Evolutionary conservation across 2,888 invertebrate species (phyloP), one percentile per base, ranked within the genome.

Genomic region (Danaus chrysippus): DNA sequence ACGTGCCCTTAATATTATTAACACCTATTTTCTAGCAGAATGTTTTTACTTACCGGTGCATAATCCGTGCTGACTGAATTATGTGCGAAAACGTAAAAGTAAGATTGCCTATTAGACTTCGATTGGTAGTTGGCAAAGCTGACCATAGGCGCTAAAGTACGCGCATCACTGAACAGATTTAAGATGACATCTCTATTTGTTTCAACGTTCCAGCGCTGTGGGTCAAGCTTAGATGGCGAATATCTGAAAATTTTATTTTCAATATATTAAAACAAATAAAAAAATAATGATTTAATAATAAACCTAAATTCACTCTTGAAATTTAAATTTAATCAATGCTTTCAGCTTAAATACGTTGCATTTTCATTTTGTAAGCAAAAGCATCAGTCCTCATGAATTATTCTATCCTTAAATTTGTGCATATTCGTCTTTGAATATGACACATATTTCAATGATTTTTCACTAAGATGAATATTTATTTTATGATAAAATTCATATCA

Each of bases 51-150:
- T 87, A 96, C 96, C 74, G 92, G 92, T 54, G 95, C 93, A 82
- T 95, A 95, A 68, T 96, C 94, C 65, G 95, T 95, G 73, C 95
- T 94, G 68, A 94, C 92, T 63, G 96, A 96, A 71, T 95, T 95
- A 79, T 98, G 97, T 6, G 95, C 94, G 76, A 97, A 97, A 34
- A 97, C 96, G 78, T 97, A 97, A 92, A 97, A 96, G 82, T 95
- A 97, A 60, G 95, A 95, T 76, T 94, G 94, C 0, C 93, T 92
- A 84, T 96, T 95, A 34, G 94, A 92, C 70, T 92, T 92, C 5
- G 95, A 93, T 76, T 96, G 96, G 79, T 95, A 94, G 81, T 94
- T 92, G 15, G 94, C 96, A 66, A 94, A 94, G 83, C 93, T 92
- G 67, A 96, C 91, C 70, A 96, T 86, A 0, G 98, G 98, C 0